Percentiles rank a stretch among this genome's conserved stretches.
phyloP scores from a whole-genome alignment of 2,113 vertebrate genomes.

The Romanogobio albipinnatus region DNA sequence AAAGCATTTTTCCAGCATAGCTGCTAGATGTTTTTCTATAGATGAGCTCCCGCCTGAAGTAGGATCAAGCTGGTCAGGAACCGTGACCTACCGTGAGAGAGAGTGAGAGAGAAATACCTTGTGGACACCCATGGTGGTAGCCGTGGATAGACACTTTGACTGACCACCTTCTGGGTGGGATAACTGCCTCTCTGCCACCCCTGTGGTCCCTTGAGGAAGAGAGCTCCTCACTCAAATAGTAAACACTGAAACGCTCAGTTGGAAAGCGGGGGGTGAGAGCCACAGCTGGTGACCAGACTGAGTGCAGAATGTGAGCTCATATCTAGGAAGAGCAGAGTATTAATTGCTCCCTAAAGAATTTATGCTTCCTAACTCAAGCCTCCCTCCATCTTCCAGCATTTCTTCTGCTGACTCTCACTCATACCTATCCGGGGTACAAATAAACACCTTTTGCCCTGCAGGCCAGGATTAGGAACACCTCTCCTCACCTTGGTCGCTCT shows the following conservation, averaged over 20 bases:
- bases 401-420: constrained; percentile 53
- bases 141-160: background rate
- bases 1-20: background rate
- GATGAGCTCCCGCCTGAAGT: constrained; percentile 12
- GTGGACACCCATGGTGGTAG: constrained; percentile 14
- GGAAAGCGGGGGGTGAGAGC: background rate
- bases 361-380: constrained; percentile 28
- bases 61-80: constrained; percentile 15
- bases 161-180: constrained; percentile 41
- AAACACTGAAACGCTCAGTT: constrained; percentile 58
- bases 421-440: constrained; percentile 72
- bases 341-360: constrained; percentile 73
- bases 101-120: background rate
- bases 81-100: constrained; percentile 24
- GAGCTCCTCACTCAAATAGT: constrained; percentile 58
- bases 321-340: constrained; percentile 66
- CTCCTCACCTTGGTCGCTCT: background rate
- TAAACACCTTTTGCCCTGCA: constrained; percentile 67
- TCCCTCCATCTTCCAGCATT: constrained; percentile 58
- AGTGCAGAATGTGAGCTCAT: constrained; percentile 64
- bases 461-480: constrained; percentile 72
- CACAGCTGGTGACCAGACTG: constrained; percentile 55
- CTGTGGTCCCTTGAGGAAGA: constrained; percentile 44
- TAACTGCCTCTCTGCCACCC: constrained; percentile 21
- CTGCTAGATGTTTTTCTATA: constrained; percentile 22